Evolutionary conservation across 1,140 invertebrate species (phyloP), one percentile per base, ranked within the genome.

Genomic region (Coptotermes formosanus): DNA sequence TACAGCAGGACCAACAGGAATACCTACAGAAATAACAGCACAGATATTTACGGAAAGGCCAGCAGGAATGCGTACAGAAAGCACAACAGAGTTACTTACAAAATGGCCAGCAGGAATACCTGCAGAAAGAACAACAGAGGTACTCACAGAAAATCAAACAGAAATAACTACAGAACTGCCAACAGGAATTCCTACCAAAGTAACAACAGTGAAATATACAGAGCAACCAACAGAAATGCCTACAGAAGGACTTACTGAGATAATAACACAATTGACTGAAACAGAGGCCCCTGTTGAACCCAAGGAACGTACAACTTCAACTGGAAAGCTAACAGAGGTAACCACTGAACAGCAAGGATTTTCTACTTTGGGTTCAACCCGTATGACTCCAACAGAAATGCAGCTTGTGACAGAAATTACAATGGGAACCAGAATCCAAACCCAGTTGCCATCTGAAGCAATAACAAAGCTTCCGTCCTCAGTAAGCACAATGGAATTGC

Each of bases 21-120:
- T 48, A 7, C 25, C 38, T 23, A 55, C 55, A 69, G 38, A 52
- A 86, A 81, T 64, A 1, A 25, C 82, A 81, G 48, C 43, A 30
- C 30, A 84, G 81, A 59, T 43, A 75, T 0, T 32, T 16, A 55
- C 52, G 3, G 52, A 21, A 55, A 21, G 52, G 19, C 16, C 83
- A 38, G 85, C 86, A 69, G 84, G 82, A 87, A 23, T 30, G 82
- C 30, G 38, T 48, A 52, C 59, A 59, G 82, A 83, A 25, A n/a
- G n/a, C 2, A 30, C 12, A 23, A n/a, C 81, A 82, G 3, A n/a
- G n/a, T 21, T 16, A 82, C 14, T n/a, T n/a, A 82, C 81, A 43
- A 9, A n/a, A 82, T 32, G 16, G 12, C 81, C 81, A 82, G 11
- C 81, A 82, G 8, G n/a, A 19, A 43, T 38, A 82, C 81, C n/a